Base-by-base conservation (phyloP, 1,140 invertebrate species). In the Globodera rostochiensis region DNA sequence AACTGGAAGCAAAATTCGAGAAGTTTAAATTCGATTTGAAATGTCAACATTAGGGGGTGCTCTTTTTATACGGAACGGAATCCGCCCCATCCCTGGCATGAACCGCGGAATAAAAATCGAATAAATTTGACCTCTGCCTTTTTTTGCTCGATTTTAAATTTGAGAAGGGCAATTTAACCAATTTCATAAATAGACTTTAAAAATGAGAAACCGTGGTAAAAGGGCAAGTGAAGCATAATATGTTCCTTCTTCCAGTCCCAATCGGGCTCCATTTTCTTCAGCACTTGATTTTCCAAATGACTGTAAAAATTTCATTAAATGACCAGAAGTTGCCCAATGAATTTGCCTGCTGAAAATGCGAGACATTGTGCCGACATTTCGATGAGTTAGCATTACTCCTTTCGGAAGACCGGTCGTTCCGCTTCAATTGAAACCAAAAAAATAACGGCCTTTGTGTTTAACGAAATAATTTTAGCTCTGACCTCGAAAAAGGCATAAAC, bases 161-260 rank as follows among this genome's bases (percentile, higher is more conserved):
- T 3, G 53, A 53, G 4, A 53, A 53, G 8, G 53, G 53, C 6
- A 53, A 53, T 53, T 9, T 1, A 11, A 53, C 53, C 6, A 53
- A 53, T 53, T 53, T 15, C 1, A 6, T 53, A 53, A 9, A 53
- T 53, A 53, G 6, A 53, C 15, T 53, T 53, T 53, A 11, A 64
- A 64, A 64, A 64, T 19, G 19, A 5, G 13, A 64, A 64, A 82
- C 60, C 94, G 87, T 97, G 95, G 84, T 94, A 97, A 87, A 95
- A 93, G 7, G 95, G 95, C 60, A 96, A 89, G 7, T 95, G 90
- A 0, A 84, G 71, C 11, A 84, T 45, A 13, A 57, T 69, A 19
- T 53, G 11, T 46, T 81, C 84, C 6, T 53, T 79, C 15, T 64
- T 66, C 79, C 81, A 73, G 15, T 83, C 77, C 66, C 79, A 79